phyloP scores from a whole-genome alignment of 1,140 invertebrate species.

The Steinernema khuongi region DNA sequence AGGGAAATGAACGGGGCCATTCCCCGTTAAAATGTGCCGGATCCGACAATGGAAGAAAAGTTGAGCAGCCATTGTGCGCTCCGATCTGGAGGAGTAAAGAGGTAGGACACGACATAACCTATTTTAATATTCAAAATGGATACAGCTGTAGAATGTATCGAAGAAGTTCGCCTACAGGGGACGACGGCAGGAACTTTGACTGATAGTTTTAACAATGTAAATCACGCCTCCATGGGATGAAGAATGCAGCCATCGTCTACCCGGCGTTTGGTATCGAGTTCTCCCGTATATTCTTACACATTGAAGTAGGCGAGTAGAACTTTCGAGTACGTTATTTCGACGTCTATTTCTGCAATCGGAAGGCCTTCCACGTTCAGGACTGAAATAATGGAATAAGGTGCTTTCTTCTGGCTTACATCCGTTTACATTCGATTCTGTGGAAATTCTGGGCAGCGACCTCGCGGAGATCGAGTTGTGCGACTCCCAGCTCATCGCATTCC shows the following conservation, averaged over 20 bases:
- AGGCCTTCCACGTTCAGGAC: conserved; percentile 30
- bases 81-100: no score
- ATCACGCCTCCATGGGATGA: no score
- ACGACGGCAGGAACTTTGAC: no score
- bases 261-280: background rate
- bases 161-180: no score
- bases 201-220: no score
- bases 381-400: conserved; percentile 5
- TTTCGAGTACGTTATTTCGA: conserved; percentile 25
- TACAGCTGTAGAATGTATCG: no score
- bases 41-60: background rate
- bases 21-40: no score
- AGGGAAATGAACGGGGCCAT: background rate
- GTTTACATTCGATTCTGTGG: conserved; percentile 29
- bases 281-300: background rate
- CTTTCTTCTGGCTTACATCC: background rate
- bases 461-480: conserved; percentile 28
- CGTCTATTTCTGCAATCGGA: conserved; percentile 26
- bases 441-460: conserved; percentile 24
- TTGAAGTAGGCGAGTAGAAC: conserved; percentile 21
- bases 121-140: no score
- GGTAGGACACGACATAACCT: no score
- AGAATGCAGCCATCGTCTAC: no score
- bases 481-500: conserved; percentile 28
- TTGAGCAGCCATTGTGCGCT: no score